Evolutionary conservation across 2,888 invertebrate species (phyloP).

Genomic region (Helobdella robusta): DNA sequence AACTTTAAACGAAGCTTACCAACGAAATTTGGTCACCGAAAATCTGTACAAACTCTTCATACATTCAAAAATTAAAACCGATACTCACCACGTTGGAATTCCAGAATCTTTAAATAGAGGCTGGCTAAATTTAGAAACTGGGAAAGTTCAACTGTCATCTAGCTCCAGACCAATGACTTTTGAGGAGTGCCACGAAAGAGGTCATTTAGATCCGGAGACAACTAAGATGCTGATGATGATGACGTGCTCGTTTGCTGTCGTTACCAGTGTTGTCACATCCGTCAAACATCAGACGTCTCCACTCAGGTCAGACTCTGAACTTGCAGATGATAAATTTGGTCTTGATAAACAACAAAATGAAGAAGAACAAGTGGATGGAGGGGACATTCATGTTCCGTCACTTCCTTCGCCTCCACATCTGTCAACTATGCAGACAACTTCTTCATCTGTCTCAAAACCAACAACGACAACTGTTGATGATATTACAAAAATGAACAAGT

Average conservation of each 20-base stretch:
- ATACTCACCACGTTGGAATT: background rate
- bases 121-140: background rate
- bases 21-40: background rate
- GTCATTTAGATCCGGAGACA: conserved; percentile 13
- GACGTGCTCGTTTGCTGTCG: conserved; percentile 17
- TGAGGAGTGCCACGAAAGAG: conserved; percentile 17
- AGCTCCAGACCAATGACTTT: conserved; percentile 8
- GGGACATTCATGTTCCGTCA: too few relatives aligned
- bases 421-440: too few relatives aligned
- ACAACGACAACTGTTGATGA: too few relatives aligned
- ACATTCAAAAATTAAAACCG: background rate
- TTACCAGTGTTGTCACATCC: conserved; percentile 20
- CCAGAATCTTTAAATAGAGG: conserved; percentile 7
- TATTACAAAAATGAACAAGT: too few relatives aligned
- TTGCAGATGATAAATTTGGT: background rate
- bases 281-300: conserved; percentile 20
- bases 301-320: background rate
- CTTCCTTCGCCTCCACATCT: too few relatives aligned
- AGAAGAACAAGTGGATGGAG: too few relatives aligned
- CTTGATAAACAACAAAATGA: background rate
- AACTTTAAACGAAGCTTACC: conserved; percentile 1
- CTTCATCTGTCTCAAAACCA: too few relatives aligned
- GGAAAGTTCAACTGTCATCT: background rate
- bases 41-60: conserved; percentile 9
- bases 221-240: conserved; percentile 4